Evolutionary conservation across 1,140 invertebrate species (phyloP).

Genomic region (Mya arenaria): DNA sequence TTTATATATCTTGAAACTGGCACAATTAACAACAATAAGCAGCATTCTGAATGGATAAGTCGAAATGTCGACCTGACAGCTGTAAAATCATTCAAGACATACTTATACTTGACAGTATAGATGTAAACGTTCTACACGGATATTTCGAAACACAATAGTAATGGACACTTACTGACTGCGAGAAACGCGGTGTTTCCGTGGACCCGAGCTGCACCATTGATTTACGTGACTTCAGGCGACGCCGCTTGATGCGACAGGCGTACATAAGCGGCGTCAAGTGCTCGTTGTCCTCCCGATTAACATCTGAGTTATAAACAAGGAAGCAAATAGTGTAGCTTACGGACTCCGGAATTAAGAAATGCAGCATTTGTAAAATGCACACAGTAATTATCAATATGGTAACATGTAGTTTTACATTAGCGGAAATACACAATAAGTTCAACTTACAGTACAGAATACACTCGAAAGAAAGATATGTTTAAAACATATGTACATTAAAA

Average conservation of each 20-base stretch:
- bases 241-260: constrained; percentile 42
- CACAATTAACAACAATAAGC: too few relatives aligned
- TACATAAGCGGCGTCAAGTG: constrained; percentile 37
- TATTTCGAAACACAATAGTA: too few relatives aligned
- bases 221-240: constrained; percentile 26
- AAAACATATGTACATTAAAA: background rate
- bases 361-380: background rate
- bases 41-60: too few relatives aligned
- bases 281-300: constrained; percentile 38
- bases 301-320: background rate
- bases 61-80: too few relatives aligned
- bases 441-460: background rate
- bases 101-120: too few relatives aligned
- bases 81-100: too few relatives aligned
- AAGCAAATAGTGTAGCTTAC: too few relatives aligned
- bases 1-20: too few relatives aligned
- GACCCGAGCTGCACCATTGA: background rate
- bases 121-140: too few relatives aligned
- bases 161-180: too few relatives aligned
- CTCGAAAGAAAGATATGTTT: background rate
- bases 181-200: background rate
- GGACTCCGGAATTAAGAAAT: background rate
- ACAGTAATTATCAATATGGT: background rate
- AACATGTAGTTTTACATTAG: background rate
- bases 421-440: background rate